A percentile compares a stretch with the other conserved stretches of the same genome.
Evolutionary conservation across 2,797 vertebrate genomes (phyloP).

Genomic region (Geotrypetes seraphini): DNA sequence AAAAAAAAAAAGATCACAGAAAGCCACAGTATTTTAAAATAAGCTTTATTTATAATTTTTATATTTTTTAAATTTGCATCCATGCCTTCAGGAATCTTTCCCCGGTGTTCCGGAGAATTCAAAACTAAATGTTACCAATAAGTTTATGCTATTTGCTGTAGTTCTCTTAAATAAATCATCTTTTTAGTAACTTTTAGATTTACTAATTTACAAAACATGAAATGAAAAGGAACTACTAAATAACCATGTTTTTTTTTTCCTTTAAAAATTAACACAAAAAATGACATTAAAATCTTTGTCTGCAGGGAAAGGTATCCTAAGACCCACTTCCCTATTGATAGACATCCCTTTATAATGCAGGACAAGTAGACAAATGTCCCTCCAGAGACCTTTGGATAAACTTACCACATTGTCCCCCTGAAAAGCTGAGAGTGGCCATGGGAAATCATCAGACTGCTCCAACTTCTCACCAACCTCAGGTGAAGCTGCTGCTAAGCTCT

Average conservation of each 20-base stretch:
- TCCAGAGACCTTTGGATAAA: no score
- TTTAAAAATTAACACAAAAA: constrained; percentile 43
- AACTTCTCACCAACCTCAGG: no score
- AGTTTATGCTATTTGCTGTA: constrained; percentile 57
- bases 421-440: no score
- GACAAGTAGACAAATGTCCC: no score
- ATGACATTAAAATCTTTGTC: constrained; percentile 33
- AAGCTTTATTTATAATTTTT: constrained; percentile 89
- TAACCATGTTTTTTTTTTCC: constrained; percentile 42
- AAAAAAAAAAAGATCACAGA: no score
- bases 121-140: constrained; percentile 62
- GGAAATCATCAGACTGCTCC: no score
- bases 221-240: constrained; percentile 65
- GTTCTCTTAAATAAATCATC: constrained; percentile 87
- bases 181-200: constrained; percentile 76
- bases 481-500: no score
- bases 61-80: constrained; percentile 73
- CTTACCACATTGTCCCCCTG: no score
- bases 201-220: constrained; percentile 83
- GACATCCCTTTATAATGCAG: constrained; percentile 44
- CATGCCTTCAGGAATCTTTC: constrained; percentile 79
- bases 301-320: constrained; percentile 8
- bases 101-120: constrained; percentile 39
- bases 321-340: constrained; percentile 16
- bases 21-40: constrained; percentile 86